Percentiles rank a stretch among this genome's conserved stretches.
phyloP scores from a whole-genome alignment of 2,797 vertebrate species.

The Enteromius radiatus region DNA sequence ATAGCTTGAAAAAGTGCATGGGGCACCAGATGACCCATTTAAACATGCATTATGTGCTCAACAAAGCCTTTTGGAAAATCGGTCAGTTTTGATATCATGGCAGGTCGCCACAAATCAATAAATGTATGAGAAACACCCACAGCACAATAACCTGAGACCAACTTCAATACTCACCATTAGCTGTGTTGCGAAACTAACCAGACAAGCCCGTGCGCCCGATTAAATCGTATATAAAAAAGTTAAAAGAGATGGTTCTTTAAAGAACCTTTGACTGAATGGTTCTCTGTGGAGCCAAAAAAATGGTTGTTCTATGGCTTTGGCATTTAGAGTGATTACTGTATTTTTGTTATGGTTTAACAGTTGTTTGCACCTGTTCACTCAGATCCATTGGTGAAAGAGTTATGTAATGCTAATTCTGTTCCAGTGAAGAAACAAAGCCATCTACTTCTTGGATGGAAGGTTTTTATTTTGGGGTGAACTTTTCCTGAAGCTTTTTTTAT shows the following conservation, averaged over 20 bases:
- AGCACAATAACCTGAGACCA: too few species aligned
- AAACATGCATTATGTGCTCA: too few species aligned
- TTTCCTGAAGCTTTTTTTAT: not conserved
- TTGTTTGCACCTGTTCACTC: not conserved
- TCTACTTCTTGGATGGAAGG: too few species aligned
- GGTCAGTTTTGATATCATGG: too few species aligned
- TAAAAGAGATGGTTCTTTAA: not conserved
- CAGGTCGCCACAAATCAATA: too few species aligned
- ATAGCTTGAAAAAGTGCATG: too few species aligned
- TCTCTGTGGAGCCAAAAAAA: not conserved
- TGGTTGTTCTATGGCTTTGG: not conserved
- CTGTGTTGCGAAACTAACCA: too few species aligned
- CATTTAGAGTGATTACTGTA: not conserved
- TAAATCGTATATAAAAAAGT: not conserved
- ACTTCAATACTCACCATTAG: too few species aligned
- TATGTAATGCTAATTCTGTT: not conserved
- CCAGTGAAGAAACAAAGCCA: not conserved
- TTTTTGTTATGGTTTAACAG: not conserved
- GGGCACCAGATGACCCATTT: too few species aligned
- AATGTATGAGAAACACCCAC: too few species aligned
- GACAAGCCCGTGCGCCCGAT: too few species aligned
- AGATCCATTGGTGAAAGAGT: not conserved
- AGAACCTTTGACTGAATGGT: not conserved
- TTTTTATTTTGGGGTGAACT: not conserved
- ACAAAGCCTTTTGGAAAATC: too few species aligned